Evolutionary conservation across 2,888 invertebrate genomes (phyloP).

Genomic region (Cremastobaeus sp.): DNA sequence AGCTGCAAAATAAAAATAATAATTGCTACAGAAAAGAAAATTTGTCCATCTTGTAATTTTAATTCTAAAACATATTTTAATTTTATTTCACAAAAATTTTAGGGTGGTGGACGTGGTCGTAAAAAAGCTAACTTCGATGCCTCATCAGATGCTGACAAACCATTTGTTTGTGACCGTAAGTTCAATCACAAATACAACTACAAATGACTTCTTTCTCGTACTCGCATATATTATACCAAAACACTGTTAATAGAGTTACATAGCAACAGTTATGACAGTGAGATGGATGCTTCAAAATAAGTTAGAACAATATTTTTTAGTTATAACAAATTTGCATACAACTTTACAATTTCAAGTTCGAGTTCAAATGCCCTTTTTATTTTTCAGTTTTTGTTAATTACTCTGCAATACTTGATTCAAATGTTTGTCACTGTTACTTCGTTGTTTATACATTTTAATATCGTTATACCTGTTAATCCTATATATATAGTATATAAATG

Average conservation of each 20-base stretch:
- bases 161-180: conserved; percentile 95
- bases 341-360: conserved; percentile 68
- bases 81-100: conserved; percentile 28
- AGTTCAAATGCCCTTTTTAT: conserved; percentile 51
- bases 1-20: too few relatives aligned
- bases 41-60: not conserved
- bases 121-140: conserved; percentile 82
- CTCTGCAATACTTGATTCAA: conserved; percentile 58
- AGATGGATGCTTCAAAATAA: conserved; percentile 60
- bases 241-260: conserved; percentile 61
- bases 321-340: conserved; percentile 64
- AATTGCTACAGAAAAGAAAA: too few relatives aligned
- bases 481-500: conserved; percentile 27
- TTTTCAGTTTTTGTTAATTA: conserved; percentile 42
- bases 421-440: conserved; percentile 29
- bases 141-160: conserved; percentile 89
- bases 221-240: conserved; percentile 58
- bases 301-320: conserved; percentile 53
- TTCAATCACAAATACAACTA: conserved; percentile 79
- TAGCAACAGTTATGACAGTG: conserved; percentile 61
- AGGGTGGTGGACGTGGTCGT: conserved; percentile 79
- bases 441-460: conserved; percentile 22
- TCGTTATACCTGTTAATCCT: conserved; percentile 16
- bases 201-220: conserved; percentile 76
- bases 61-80: not conserved